Percentiles rank a stretch among this genome's conserved stretches.
Conservation (phyloP, 2,113 vertebrate species). For the Motacilla tschutschensis region DNA sequence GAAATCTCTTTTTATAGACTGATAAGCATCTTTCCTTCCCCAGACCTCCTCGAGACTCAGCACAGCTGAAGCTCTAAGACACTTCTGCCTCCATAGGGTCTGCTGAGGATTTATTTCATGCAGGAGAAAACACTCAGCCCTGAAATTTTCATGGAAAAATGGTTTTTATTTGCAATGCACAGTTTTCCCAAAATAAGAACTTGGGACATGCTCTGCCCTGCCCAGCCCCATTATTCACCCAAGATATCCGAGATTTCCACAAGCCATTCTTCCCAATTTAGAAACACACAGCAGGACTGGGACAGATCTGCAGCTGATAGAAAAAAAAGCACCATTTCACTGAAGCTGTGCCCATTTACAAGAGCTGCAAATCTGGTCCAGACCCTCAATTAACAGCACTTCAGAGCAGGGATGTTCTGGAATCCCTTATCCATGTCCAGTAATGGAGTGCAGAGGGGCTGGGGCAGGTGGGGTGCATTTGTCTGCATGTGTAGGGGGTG, state of each 20-base stretch:
- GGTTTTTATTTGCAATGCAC: background rate
- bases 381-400: slow-evolving; percentile 4
- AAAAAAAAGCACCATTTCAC: background rate
- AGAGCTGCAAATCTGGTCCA: slow-evolving; percentile 26
- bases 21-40: background rate
- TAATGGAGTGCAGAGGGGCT: background rate
- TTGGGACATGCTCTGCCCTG: background rate
- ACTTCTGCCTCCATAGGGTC: background rate
- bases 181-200: background rate
- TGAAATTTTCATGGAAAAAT: background rate
- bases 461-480: background rate
- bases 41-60: background rate
- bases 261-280: background rate
- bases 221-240: background rate
- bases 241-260: background rate
- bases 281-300: background rate
- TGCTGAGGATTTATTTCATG: background rate
- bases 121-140: background rate
- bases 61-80: background rate
- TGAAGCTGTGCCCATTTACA: slow-evolving; percentile 20
- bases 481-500: background rate
- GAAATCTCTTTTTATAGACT: background rate
- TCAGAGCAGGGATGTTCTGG: slow-evolving; percentile 22
- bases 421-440: background rate
- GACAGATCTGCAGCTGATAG: slow-evolving; percentile 6